Percentiles rank a stretch among this genome's conserved stretches.
These are phyloP conservation scores for Acrobasis repandana DNA, from an alignment of 2,888 invertebrate species.

Conservation along the genomic window DNA sequence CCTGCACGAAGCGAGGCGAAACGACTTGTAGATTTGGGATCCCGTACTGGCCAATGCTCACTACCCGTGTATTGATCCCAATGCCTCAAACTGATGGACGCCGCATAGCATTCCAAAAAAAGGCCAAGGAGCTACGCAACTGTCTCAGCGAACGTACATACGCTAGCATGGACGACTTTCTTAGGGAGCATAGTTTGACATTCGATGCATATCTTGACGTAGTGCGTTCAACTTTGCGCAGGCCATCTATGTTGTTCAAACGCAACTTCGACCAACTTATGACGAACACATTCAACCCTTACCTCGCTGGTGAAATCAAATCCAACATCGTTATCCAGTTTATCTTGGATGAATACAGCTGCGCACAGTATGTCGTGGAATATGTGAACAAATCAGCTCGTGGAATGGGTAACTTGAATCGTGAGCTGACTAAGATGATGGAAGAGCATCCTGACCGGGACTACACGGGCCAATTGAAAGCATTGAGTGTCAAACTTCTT, in stretches of 20 bases:
- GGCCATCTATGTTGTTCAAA: neutral
- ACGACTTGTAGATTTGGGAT: slow-evolving; percentile 44
- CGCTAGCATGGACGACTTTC: neutral
- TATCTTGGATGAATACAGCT: slow-evolving; percentile 43
- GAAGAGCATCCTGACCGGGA: slow-evolving; percentile 40
- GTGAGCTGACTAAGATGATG: slow-evolving; percentile 21
- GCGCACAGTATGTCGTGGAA: slow-evolving; percentile 49
- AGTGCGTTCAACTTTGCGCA: neutral
- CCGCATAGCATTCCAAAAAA: slow-evolving; percentile 26
- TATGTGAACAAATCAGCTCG: slow-evolving; percentile 54
- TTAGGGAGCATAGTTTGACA: neutral
- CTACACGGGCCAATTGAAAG: slow-evolving; percentile 31
- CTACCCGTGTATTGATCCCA: slow-evolving; percentile 44
- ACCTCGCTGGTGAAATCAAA: slow-evolving; percentile 43
- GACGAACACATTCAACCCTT: slow-evolving; percentile 43
- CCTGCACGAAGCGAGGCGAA: slow-evolving; percentile 44
- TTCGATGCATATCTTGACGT: neutral
- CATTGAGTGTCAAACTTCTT: slow-evolving; percentile 42
- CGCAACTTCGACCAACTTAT: neutral
- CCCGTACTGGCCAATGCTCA: slow-evolving; percentile 47
- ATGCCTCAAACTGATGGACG: slow-evolving; percentile 45
- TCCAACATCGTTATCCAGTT: too few relatives aligned
- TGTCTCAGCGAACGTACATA: neutral
- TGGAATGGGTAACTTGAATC: slow-evolving; percentile 47
- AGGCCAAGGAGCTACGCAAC: neutral